Evolutionary conservation across 2,888 invertebrate species (phyloP).

Genomic region (Tetragnatha montana): DNA sequence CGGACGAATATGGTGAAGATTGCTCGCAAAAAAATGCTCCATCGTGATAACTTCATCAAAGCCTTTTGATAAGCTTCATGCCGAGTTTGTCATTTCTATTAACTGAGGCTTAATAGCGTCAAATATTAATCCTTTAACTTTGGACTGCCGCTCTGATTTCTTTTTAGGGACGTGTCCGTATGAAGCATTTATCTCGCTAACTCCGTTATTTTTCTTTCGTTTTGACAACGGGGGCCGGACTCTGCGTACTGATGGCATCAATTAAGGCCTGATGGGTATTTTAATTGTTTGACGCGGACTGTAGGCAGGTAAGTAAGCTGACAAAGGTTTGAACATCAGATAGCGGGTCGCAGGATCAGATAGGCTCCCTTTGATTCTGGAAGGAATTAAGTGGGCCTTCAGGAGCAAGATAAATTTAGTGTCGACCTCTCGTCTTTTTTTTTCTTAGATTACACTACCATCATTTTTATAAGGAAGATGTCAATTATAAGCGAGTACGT

Average conservation of each 20-base stretch:
- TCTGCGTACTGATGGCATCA: constrained; percentile 32
- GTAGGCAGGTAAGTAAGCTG: neutral
- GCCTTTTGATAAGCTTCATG: constrained; percentile 46
- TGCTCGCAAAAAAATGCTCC: constrained; percentile 50
- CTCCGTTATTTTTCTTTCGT: constrained; percentile 49
- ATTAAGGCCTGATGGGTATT: constrained; percentile 51
- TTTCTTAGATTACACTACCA: neutral
- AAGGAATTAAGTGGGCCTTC: neutral
- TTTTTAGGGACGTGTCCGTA: constrained; percentile 37
- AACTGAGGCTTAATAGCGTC: constrained; percentile 60
- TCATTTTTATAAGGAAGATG: neutral
- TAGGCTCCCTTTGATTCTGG: neutral
- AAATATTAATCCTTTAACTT: constrained; percentile 57
- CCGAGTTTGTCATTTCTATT: constrained; percentile 65
- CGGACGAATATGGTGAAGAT: constrained; percentile 60
- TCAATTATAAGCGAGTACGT: neutral
- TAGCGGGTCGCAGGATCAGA: neutral
- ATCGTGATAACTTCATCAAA: constrained; percentile 66
- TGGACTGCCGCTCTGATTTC: constrained; percentile 27
- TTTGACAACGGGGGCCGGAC: constrained; percentile 42
- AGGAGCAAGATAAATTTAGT: neutral
- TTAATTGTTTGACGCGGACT: constrained; percentile 32
- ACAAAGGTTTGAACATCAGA: neutral
- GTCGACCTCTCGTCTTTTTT: neutral
- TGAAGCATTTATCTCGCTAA: constrained; percentile 34